Evolutionary conservation across 2,797 vertebrate species (phyloP), one percentile per base, ranked within the genome.

Genomic region (Margarornis squamiger): DNA sequence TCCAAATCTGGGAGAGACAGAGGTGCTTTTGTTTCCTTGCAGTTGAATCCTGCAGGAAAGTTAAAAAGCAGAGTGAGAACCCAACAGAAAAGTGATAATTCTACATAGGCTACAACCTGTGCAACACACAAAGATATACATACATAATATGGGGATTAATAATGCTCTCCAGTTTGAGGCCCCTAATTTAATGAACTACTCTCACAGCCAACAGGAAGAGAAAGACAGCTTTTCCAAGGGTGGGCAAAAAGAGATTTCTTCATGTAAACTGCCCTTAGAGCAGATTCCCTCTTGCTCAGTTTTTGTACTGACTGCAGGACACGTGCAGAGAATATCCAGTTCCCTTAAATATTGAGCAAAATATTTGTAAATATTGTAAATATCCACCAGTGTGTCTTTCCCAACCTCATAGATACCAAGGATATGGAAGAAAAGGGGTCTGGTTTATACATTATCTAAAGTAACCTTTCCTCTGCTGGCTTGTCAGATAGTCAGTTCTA

Each of bases 21-120:
- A 93, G 81, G 59, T 45, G 32, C 59, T 93, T 90, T 95, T 90
- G 83, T 87, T 92, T 79, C 27, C 16, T 88, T 90, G 72, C 30
- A 58, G 43, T 55, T 48, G 73, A 52, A 92, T 86, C 29, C 54
- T 90, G 36, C 39, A 66, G n/a, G 19, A 84, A 90, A 71, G 57
- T 79, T 89, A 87, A 93, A 82, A 6, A 92, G 46, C 46, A 91
- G 65, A 74, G 21, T 77, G 17, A 62, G 26, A 88, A 77, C 6
- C 22, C 30, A 86, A 63, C 32, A 80, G 38, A 78, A 68, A 77
- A 80, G 24, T 51, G 34, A 29, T 74, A 95, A 51, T 39, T 72
- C 66, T 80, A 12, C 13, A 2, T 9, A 75, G 30, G 34, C 19
- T 88, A 74, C 32, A 74, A 74, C 12, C 6, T 61, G 19, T 39